These are phyloP conservation scores for Montipora capricornis DNA, from an alignment of 64 coral and sea anemone genomes.

Conservation along the genomic window DNA sequence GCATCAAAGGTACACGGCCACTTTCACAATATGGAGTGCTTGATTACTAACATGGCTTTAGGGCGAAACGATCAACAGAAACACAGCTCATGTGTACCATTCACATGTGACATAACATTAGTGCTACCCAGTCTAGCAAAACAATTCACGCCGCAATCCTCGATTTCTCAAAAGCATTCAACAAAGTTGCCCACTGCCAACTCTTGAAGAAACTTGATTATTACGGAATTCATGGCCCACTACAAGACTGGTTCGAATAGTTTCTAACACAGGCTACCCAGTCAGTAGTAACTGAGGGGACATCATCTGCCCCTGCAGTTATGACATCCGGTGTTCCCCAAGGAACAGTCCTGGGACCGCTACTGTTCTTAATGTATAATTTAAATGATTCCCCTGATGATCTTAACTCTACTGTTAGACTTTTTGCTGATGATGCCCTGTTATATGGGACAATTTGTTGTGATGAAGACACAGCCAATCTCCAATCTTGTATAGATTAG, in stretches of 20 bases:
- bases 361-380: slow-evolving; percentile 13
- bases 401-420: slow-evolving; percentile 7
- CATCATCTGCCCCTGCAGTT: neutral
- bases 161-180: slow-evolving; percentile 61
- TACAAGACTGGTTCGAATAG: neutral
- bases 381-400: slow-evolving; percentile 34
- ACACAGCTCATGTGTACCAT: slow-evolving; percentile 19
- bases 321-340: too few species aligned
- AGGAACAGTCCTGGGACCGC: too few species aligned
- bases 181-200: slow-evolving; percentile 15
- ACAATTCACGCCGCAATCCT: slow-evolving; percentile 41
- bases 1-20: too few species aligned
- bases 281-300: slow-evolving; percentile 25
- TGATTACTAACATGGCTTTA: too few species aligned
- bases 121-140: slow-evolving; percentile 57
- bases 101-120: slow-evolving; percentile 26
- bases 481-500: neutral
- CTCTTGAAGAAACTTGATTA: slow-evolving; percentile 21
- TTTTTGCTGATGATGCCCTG: slow-evolving; percentile 28
- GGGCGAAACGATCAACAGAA: too few species aligned
- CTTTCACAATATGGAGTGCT: too few species aligned
- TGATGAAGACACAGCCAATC: neutral
- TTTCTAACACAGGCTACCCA: neutral
- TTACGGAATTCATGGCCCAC: slow-evolving; percentile 42
- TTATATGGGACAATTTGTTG: neutral